Evolutionary conservation across 2,797 vertebrate species (phyloP), one percentile per base, ranked within the genome.

Genomic region (Apogon hyalosoma): DNA sequence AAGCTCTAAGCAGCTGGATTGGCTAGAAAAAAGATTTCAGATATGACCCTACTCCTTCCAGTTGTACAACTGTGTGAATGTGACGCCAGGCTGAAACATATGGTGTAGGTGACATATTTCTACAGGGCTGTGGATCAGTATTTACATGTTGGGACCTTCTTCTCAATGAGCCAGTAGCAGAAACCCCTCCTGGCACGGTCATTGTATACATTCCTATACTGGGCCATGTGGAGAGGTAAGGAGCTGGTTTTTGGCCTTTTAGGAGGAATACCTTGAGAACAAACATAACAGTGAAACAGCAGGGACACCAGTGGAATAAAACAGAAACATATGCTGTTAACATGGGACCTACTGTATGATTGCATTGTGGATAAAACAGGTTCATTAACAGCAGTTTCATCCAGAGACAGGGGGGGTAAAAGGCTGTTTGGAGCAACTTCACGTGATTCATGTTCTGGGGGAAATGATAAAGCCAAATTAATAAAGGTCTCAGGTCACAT

Each of bases 151-250:
- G 84, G 57, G 59, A 46, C 12, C 53, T 74, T 89, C 46, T 87
- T 89, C 52, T 93, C 90, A 40, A 73, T 6, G 0, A 85, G 69
- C 89, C 90, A 93, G 73, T 91, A 91, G 52, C 83, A 77, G 77
- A 92, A 89, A 46, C 79, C 81, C 38, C 57, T 86, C 48, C 73
- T 85, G 28, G 90, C 88, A 1, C 66, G 73, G n/a, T 89, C 82
- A 19, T 88, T 87, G 64, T 88, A 92, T 43, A 80, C 56, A 54
- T 90, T 93, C 51, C 78, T 88, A 72, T 91, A 84, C 69, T 79
- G 80, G 4, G 66, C 75, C 74, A 79, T 77, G 49, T 83, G 84
- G 46, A 81, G 78, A 61, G 58, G 70, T 13, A 52, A 64, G 16
- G 10, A 11, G 1, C 16, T 45, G 21, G 12, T 57, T 52, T 61